phyloP scores from a whole-genome alignment of 2,888 invertebrate genomes.

The Pachycephus smyrnensis region DNA sequence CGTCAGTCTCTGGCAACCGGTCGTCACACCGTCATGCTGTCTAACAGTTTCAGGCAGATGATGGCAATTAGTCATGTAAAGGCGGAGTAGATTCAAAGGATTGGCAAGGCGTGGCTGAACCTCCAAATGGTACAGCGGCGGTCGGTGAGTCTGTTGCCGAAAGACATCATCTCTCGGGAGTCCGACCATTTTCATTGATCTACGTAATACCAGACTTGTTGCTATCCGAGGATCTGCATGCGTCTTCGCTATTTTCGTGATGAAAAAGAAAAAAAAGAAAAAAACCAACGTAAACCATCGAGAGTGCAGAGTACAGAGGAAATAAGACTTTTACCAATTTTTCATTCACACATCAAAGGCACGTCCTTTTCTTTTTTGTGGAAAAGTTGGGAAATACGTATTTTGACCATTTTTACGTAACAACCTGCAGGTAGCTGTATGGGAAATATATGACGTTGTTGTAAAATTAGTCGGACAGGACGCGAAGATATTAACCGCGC shows the following conservation, averaged over 20 bases:
- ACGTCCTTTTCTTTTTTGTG: too few species aligned
- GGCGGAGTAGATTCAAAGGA: slow-evolving; percentile 59
- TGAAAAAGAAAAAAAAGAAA: slow-evolving; percentile 5
- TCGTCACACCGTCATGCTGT: slow-evolving; percentile 31
- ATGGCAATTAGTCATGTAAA: slow-evolving; percentile 53
- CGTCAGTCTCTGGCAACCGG: slow-evolving; percentile 50
- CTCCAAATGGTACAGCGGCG: slow-evolving; percentile 24
- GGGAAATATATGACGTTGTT: not conserved
- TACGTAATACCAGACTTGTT: slow-evolving; percentile 30
- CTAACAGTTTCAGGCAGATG: slow-evolving; percentile 19
- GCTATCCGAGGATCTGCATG: not conserved
- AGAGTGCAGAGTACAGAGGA: not conserved
- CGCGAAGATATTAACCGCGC: slow-evolving; percentile 8
- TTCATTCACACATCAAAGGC: too few species aligned
- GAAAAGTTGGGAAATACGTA: too few species aligned
- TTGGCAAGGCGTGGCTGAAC: slow-evolving; percentile 54
- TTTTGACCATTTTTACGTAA: not conserved
- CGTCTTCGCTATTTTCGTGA: not conserved
- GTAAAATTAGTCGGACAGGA: too few species aligned
- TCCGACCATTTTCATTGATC: slow-evolving; percentile 35
- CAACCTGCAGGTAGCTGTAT: not conserved
- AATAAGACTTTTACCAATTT: not conserved
- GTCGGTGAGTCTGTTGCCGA: slow-evolving; percentile 38
- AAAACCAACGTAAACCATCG: slow-evolving; percentile 4
- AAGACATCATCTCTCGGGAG: slow-evolving; percentile 36